Percentiles rank a stretch among this genome's conserved stretches.
These are phyloP conservation scores for Drosophila burlai DNA, from an alignment of 1,140 invertebrate genomes.

Conservation along the genomic window DNA sequence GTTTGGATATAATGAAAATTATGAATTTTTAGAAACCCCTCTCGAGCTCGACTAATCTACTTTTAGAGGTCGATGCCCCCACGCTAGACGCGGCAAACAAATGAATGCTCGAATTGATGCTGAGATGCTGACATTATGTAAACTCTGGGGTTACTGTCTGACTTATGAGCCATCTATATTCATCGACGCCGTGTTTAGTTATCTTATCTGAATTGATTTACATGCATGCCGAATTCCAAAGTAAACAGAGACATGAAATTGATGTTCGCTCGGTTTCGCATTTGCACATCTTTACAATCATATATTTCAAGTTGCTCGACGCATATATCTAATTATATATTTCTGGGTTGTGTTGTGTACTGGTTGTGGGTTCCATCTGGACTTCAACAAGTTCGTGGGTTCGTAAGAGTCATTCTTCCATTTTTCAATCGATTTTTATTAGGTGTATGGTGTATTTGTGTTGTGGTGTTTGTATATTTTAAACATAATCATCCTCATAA, in stretches of 20 bases:
- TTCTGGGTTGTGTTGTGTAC: conserved; percentile 15
- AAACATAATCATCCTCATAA: conserved; percentile 50
- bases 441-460: conserved; percentile 46
- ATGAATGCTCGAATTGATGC: conserved; percentile 21
- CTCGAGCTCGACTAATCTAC: conserved; percentile 1
- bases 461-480: conserved; percentile 47
- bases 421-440: conserved; percentile 50
- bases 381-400: neutral
- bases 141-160: conserved; percentile 28
- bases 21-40: conserved; percentile 10
- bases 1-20: conserved; percentile 29
- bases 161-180: conserved; percentile 37
- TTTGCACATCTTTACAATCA: conserved; percentile 46
- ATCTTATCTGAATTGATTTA: conserved; percentile 53
- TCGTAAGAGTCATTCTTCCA: conserved; percentile 15
- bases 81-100: conserved; percentile 13
- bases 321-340: conserved; percentile 28
- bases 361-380: conserved; percentile 21
- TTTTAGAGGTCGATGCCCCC: conserved; percentile 37
- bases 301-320: conserved; percentile 55
- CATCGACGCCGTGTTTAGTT: conserved; percentile 29
- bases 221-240: conserved; percentile 48
- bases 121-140: conserved; percentile 21
- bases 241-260: conserved; percentile 15
- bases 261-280: conserved; percentile 32